Conservation (phyloP, 2,113 vertebrate species). For the Pluvianellus socialis region DNA sequence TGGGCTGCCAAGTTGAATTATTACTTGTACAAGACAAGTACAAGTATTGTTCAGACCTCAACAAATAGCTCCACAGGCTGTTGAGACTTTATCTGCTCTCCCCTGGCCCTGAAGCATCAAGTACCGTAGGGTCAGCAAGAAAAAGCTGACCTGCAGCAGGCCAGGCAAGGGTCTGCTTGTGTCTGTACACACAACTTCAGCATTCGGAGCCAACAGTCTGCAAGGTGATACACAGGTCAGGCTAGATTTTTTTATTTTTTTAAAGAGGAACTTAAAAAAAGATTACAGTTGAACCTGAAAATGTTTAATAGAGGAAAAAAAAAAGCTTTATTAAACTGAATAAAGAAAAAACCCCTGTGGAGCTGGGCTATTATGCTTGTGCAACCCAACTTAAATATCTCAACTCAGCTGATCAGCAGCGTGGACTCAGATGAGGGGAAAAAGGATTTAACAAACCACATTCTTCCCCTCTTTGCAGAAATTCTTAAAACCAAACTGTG, state of each 20-base stretch:
- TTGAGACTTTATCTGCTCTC: neutral
- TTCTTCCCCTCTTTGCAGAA: neutral
- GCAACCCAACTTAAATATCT: neutral
- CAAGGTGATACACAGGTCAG: neutral
- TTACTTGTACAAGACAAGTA: neutral
- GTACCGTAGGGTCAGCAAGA: neutral
- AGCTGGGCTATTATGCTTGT: neutral
- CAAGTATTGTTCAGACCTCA: neutral
- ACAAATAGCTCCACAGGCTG: neutral
- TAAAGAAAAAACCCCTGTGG: neutral
- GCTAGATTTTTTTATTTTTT: neutral
- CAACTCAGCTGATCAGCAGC: neutral
- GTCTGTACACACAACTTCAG: neutral
- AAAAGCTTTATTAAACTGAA: neutral
- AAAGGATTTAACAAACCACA: neutral
- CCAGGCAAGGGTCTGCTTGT: fast-evolving
- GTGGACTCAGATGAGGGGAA: neutral
- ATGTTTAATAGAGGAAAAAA: neutral
- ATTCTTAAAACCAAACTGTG: neutral
- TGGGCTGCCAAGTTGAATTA: neutral
- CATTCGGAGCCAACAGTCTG: neutral
- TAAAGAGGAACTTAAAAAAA: neutral
- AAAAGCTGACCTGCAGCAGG: neutral
- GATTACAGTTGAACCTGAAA: neutral
- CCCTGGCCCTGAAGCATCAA: neutral